A percentile compares a stretch with the other conserved stretches of the same genome.
phyloP scores from a whole-genome alignment of 2,797 vertebrate species.

The Gymnoscopelus braueri region DNA sequence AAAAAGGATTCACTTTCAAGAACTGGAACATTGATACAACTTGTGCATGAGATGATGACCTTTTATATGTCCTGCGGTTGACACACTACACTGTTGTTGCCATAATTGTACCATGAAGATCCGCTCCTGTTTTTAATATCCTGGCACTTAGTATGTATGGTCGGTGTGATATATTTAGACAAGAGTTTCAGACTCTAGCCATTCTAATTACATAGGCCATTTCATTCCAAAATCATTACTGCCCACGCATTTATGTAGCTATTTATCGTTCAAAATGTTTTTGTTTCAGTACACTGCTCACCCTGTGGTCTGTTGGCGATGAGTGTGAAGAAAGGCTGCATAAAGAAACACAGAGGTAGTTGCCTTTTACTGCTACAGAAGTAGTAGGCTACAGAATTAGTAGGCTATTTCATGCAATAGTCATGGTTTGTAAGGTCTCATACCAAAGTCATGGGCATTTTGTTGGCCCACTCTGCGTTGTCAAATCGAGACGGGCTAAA shows the following conservation, averaged over 20 bases:
- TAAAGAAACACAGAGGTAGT: slow-evolving; percentile 38
- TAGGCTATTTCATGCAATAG: slow-evolving; percentile 36
- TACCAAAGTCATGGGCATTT: slow-evolving; percentile 47
- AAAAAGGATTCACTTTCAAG: no score
- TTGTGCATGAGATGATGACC: no score
- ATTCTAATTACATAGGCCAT: slow-evolving; percentile 11
- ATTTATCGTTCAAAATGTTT: slow-evolving; percentile 43
- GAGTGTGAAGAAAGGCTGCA: slow-evolving; percentile 24
- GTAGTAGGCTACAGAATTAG: slow-evolving; percentile 28
- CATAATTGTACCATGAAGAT: no score
- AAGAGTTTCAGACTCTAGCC: slow-evolving; percentile 25
- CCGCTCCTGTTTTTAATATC: no score
- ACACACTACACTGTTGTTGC: no score
- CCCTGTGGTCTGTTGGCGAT: slow-evolving; percentile 10
- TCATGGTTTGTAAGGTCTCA: slow-evolving; percentile 42
- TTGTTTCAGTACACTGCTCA: slow-evolving; percentile 14
- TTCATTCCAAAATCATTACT: slow-evolving; percentile 47
- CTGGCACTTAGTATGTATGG: no score
- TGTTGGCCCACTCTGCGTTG: slow-evolving; percentile 39
- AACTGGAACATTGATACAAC: no score
- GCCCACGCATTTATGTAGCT: slow-evolving; percentile 47
- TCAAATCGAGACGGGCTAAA: slow-evolving; percentile 70
- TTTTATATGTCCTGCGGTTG: no score
- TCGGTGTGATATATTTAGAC: no score
- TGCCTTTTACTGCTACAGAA: slow-evolving; percentile 39